Evolutionary conservation across 2,888 invertebrate genomes (phyloP).

Genomic region (Parapristionchus giblindavisi): DNA sequence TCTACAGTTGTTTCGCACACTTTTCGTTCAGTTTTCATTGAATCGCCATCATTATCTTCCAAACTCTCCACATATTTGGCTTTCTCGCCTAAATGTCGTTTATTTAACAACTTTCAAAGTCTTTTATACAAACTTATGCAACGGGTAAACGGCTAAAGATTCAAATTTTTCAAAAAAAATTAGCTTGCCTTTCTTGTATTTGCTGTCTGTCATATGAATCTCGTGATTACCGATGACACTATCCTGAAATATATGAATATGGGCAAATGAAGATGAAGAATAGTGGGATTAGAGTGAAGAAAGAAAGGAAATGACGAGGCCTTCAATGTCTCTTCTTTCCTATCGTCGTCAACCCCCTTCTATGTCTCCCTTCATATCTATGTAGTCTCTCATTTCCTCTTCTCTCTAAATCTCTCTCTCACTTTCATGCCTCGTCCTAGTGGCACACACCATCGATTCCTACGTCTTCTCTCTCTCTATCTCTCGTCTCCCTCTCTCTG

Average conservation of each 20-base stretch:
- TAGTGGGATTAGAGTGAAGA: not conserved
- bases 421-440: not conserved
- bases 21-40: constrained; percentile 45
- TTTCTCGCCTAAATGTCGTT: constrained; percentile 54
- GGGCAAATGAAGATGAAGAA: not conserved
- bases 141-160: too few species aligned
- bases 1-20: constrained; percentile 55
- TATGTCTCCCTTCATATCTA: not conserved
- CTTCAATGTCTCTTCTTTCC: constrained; percentile 13
- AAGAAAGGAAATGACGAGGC: not conserved
- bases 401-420: constrained; percentile 13
- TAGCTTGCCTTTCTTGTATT: constrained; percentile 27
- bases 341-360: too few species aligned
- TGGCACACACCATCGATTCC: not conserved
- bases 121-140: too few species aligned
- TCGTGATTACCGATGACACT: not conserved
- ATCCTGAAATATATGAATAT: not conserved
- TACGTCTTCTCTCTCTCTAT: not conserved
- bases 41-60: constrained; percentile 51
- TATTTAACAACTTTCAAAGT: not conserved
- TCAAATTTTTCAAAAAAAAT: too few species aligned
- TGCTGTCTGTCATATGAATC: constrained; percentile 4
- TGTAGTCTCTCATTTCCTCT: constrained; percentile 9
- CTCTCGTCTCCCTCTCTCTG: not conserved
- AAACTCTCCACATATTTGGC: constrained; percentile 59